Conservation (phyloP, 2,113 vertebrate genomes). For the Pica pica region DNA sequence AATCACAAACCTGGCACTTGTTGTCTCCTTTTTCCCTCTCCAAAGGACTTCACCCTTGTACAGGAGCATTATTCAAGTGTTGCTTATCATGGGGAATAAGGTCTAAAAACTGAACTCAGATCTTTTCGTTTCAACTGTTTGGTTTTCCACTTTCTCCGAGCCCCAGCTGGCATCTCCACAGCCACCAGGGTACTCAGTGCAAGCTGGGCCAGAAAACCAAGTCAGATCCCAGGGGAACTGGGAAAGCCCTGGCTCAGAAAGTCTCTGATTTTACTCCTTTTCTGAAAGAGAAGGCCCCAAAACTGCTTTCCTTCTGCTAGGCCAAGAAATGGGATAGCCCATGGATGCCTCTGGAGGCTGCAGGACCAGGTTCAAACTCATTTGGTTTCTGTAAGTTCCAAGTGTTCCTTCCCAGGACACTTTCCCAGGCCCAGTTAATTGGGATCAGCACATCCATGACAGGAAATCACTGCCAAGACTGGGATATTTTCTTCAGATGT, state of each 20-base stretch:
- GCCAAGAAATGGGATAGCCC: no score
- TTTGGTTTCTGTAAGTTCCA: neutral
- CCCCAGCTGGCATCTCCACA: neutral
- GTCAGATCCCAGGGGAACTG: neutral
- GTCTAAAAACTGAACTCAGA: neutral
- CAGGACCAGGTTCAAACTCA: neutral
- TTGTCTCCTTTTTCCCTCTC: neutral
- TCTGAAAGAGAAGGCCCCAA: neutral
- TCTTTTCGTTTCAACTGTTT: neutral
- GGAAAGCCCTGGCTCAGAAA: neutral
- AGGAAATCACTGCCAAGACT: neutral
- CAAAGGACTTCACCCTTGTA: neutral
- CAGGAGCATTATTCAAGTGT: neutral
- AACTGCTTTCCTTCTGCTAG: neutral
- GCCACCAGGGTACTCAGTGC: neutral
- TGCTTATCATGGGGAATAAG: neutral
- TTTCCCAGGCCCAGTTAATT: neutral
- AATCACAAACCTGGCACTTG: neutral
- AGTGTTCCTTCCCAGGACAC: neutral
- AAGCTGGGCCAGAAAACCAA: neutral
- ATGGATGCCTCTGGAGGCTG: neutral
- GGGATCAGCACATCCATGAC: neutral
- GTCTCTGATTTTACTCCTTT: neutral
- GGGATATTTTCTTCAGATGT: neutral
- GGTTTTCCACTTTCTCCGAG: neutral